Evolutionary conservation across 2,888 invertebrate species (phyloP), one percentile per base, ranked within the genome.

Genomic region (Taphrorychus bicolor): DNA sequence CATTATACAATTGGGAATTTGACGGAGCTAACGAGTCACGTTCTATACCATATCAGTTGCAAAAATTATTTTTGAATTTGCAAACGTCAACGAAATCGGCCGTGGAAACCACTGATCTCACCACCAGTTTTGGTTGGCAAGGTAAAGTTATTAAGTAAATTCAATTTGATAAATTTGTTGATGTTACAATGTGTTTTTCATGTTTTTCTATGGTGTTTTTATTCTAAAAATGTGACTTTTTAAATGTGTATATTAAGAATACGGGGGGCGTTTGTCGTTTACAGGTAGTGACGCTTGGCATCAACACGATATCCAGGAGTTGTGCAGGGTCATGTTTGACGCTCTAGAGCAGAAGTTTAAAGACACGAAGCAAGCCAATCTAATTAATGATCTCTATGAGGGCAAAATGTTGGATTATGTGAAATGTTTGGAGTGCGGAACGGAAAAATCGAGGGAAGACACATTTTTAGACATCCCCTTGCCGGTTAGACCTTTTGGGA

Each of bases 291-390:
- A 94, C 81, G 93, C 93, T 0, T 95, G 94, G 92, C 93, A 95
- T 75, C 95, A 95, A 77, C 95, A 95, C 78, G 95, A 95, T 79
- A 93, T 95, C 57, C 95, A 95, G 80, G 95, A 95, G 80, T 83
- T 95, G 60, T 94, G 93, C 78, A 86, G 94, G 49, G 92, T 95
- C 5, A 94, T 95, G 92, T 94, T 95, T 80, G 95, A 95, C 80
- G 94, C 94, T 0, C 81, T 95, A 51, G 94, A 94, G 79, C 89
- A 89, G 73, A 92, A 91, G 76, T 93, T 94, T 81, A 91, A 90
- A 80, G 90, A 91, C 73, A 93, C 93, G 1, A 88, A 91, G 73
- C 92, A 94, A 79, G 89, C 91, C 2, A 89, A 93, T 78, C 85
- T 95, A 7, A 94, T 95, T 63, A 92, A 92, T 72, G 88, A 89